Conservation (phyloP, 2,113 vertebrate species). For the Heliornis fulica region DNA sequence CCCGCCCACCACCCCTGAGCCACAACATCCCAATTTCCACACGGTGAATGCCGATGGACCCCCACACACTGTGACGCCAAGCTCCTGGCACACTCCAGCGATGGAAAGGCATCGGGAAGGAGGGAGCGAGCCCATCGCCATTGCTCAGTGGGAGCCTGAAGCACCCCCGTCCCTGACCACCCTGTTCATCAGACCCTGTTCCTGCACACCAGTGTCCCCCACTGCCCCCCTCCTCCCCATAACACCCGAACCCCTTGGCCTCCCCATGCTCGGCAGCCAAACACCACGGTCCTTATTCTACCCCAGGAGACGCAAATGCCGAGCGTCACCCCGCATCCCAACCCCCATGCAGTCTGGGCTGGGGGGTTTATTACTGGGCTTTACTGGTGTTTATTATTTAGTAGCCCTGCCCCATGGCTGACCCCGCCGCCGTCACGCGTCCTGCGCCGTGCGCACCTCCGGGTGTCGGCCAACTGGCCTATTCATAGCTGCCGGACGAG, state of each 20-base stretch:
- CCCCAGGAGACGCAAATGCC: fast-evolving
- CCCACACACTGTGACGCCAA: fast-evolving
- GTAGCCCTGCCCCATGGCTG: neutral
- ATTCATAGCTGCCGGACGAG: neutral
- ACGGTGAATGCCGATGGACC: fast-evolving
- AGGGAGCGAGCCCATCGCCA: neutral
- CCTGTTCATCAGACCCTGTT: neutral
- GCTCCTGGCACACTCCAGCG: fast-evolving
- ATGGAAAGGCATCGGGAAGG: neutral
- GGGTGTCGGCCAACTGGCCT: neutral
- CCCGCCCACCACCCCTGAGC: fast-evolving
- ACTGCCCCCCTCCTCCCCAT: neutral
- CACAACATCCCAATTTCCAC: neutral
- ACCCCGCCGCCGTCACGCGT: neutral
- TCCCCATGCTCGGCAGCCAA: fast-evolving
- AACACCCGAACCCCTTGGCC: fast-evolving
- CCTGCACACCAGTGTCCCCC: fast-evolving
- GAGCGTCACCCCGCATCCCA: fast-evolving
- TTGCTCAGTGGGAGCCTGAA: fast-evolving
- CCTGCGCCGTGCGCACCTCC: neutral
- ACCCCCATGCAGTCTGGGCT: fast-evolving
- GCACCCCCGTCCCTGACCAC: neutral
- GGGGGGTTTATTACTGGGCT: neutral
- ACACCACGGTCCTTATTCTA: fast-evolving
- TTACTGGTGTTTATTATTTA: neutral